Evolutionary conservation across 2,888 invertebrate genomes (phyloP), one percentile per base, ranked within the genome.

Genomic region (Cephus nigrinus): DNA sequence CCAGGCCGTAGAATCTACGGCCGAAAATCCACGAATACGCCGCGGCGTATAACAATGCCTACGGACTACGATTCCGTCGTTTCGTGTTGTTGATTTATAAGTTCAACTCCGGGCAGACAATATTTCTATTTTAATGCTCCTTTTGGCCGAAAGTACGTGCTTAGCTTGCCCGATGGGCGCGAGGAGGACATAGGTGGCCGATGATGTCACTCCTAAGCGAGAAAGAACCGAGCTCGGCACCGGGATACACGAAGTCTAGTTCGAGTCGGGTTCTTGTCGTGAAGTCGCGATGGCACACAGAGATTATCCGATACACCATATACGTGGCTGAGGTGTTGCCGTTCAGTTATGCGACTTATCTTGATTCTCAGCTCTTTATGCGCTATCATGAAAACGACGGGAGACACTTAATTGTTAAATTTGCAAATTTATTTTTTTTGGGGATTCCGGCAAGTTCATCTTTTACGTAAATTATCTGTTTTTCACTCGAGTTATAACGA

Each of bases 201-300:
- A 87, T 89, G 89, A 88, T 88, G 88, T 89, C 89, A 88, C 86
- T 86, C 77, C 80, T 77, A 82, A 78, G 79, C 74, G 74, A 74
- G 36, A 74, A 74, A 36, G 74, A 74, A n/a, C 74, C 74, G 71
- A 71, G 71, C 31, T 12, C 31, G 35, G 36, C 74, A 74, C 35
- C n/a, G 79, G 79, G 79, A 81, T 85, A 84, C 87, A 87, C 84
- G 85, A 83, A 31, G 84, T 83, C 88, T 88, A 88, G 88, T 88
- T 89, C 87, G 87, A 87, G 86, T 82, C 82, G 85, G 84, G 85
- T 86, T 85, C 71, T 55, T 55, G 71, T 71, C 71, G 71, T 55
- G 55, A 55, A 55, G 87, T 87, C 86, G 88, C 85, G 89, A 89
- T 90, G 88, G 86, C 87, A 90, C 87, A 89, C 82, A 89, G 87